Percentiles rank a stretch among this genome's conserved stretches.
These are phyloP conservation scores for Drosophila persimilis DNA, from an alignment of 1,140 invertebrate genomes.

Conservation along the genomic window DNA sequence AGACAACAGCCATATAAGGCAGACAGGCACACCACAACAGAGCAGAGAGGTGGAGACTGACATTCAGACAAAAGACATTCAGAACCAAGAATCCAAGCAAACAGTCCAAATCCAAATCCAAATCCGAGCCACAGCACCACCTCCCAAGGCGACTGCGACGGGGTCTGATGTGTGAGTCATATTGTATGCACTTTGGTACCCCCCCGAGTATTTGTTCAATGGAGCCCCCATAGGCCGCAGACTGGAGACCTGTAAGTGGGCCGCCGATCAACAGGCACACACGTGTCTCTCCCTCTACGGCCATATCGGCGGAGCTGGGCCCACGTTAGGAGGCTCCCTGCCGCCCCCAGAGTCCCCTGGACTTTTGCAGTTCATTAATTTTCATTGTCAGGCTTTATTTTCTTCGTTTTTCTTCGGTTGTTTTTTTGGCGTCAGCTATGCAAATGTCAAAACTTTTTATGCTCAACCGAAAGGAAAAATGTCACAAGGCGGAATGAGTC, in stretches of 20 bases:
- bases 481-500: slow-evolving; percentile 50
- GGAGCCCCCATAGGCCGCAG: no score
- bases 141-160: no score
- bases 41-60: slow-evolving; percentile 1
- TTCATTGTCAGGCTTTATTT: slow-evolving; percentile 52
- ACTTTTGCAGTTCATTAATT: slow-evolving; percentile 58
- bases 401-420: no score
- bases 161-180: no score
- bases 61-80: no score
- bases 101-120: no score
- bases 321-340: slow-evolving; percentile 30
- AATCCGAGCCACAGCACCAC: no score
- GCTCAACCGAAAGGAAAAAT: slow-evolving; percentile 33
- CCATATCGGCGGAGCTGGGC: slow-evolving; percentile 11
- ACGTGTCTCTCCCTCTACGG: slow-evolving; percentile 1
- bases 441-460: slow-evolving; percentile 58
- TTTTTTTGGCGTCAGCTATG: slow-evolving; percentile 41
- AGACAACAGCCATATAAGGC: slow-evolving; percentile 44
- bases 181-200: no score
- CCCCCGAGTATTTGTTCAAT: no score
- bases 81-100: slow-evolving; percentile 14
- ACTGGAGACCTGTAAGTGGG: no score
- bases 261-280: slow-evolving; percentile 12
- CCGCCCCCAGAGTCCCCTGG: neutral
- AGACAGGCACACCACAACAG: slow-evolving; percentile 32